Evolutionary conservation across 2,888 invertebrate genomes (phyloP).

Genomic region (Dryococelus australis): DNA sequence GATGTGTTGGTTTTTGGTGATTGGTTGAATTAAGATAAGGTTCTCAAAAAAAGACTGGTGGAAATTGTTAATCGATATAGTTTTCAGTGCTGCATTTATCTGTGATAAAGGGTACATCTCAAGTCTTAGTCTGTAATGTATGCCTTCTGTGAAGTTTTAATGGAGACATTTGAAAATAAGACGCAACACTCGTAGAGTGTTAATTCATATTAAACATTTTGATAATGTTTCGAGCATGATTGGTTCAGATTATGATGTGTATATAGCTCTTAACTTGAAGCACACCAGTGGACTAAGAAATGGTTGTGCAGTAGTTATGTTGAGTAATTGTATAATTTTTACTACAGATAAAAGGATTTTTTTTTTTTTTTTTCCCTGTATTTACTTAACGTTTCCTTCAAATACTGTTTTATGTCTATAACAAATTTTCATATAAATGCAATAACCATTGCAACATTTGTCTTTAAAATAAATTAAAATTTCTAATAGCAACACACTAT

Average conservation of each 20-base stretch:
- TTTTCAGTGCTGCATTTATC: conserved; percentile 19
- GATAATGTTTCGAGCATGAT: neutral
- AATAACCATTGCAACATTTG: neutral
- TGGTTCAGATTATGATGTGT: neutral
- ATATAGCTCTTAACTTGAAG: neutral
- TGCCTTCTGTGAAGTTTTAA: conserved; percentile 1
- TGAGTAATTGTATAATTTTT: conserved; percentile 9
- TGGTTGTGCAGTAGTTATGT: neutral
- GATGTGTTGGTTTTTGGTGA: neutral
- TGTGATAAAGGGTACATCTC: conserved; percentile 24
- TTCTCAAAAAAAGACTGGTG: neutral
- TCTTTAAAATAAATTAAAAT: neutral
- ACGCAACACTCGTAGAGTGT: neutral
- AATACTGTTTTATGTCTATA: neutral
- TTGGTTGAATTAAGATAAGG: neutral
- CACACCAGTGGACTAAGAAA: neutral
- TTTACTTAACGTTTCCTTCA: neutral
- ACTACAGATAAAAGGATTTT: neutral
- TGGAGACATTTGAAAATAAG: neutral
- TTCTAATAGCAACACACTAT: neutral
- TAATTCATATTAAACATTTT: neutral
- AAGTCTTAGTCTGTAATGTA: conserved; percentile 21
- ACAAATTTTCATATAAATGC: neutral
- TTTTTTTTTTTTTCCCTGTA: too few species aligned
- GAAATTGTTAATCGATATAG: neutral